These are phyloP conservation scores for Abramis brama DNA, from an alignment of 2,113 vertebrate species.

Conservation along the genomic window DNA sequence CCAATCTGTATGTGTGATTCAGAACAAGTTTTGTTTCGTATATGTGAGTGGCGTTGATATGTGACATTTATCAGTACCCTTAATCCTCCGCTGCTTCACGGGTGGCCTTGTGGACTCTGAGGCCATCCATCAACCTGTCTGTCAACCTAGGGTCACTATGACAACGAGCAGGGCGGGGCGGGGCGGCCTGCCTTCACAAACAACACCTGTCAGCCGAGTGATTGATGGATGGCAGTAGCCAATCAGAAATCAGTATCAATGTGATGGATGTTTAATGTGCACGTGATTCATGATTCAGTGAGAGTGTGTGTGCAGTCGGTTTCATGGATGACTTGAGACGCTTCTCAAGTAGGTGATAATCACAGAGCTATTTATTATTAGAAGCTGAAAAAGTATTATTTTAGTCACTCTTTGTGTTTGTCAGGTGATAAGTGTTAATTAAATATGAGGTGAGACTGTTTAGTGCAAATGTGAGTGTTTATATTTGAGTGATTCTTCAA, in stretches of 20 bases:
- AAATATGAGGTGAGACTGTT: background rate
- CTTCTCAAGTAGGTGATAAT: background rate
- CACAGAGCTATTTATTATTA: background rate
- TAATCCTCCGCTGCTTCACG: conserved; percentile 9
- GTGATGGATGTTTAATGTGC: conserved; percentile 21
- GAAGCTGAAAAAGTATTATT: background rate
- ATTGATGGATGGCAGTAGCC: conserved; percentile 47
- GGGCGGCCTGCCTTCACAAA: conserved; percentile 18
- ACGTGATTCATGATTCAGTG: background rate
- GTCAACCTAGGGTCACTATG: conserved; percentile 46
- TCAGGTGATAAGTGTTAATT: background rate
- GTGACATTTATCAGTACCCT: conserved; percentile 52
- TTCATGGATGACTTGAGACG: background rate
- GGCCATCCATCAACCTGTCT: conserved; percentile 49
- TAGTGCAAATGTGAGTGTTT: background rate
- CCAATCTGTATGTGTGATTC: conserved; percentile 33
- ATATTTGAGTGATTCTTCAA: background rate
- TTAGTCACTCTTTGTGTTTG: background rate
- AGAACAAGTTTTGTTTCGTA: conserved; percentile 7
- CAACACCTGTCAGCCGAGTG: conserved; percentile 1
- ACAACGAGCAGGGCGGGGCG: conserved; percentile 47
- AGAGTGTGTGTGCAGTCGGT: background rate
- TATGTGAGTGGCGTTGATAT: background rate
- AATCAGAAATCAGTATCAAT: conserved; percentile 15
- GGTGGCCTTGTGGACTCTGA: conserved; percentile 29